A percentile compares a stretch with the other conserved stretches of the same genome.
Conservation (phyloP, 2,113 vertebrate species). For the Syngnathus floridae region DNA sequence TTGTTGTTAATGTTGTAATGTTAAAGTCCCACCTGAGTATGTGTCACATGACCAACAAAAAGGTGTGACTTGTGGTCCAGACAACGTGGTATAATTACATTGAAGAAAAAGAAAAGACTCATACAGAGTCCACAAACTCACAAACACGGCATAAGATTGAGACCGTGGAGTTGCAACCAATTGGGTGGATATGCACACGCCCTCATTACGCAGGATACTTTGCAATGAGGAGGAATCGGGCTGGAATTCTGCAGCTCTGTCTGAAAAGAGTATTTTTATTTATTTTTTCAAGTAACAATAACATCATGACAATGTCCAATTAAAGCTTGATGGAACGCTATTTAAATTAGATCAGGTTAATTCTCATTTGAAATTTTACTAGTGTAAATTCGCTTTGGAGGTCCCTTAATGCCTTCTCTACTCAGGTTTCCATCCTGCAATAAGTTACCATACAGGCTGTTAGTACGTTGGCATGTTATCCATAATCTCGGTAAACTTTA, state of each 20-base stretch:
- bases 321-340: neutral
- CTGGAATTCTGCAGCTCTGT: slow-evolving; percentile 43
- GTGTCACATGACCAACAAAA: no score
- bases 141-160: slow-evolving; percentile 17
- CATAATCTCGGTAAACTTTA: neutral
- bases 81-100: no score
- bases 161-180: slow-evolving; percentile 23
- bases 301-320: neutral
- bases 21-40: no score
- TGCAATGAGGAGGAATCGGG: slow-evolving; percentile 44
- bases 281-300: neutral
- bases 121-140: neutral
- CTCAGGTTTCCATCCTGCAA: neutral
- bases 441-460: neutral
- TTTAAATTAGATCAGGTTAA: neutral
- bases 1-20: no score
- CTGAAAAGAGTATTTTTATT: slow-evolving; percentile 20
- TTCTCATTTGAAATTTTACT: neutral
- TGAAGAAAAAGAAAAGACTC: neutral
- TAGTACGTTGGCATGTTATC: neutral
- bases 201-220: slow-evolving; percentile 54
- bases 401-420: neutral
- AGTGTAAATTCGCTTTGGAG: neutral
- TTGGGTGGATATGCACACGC: slow-evolving; percentile 9
- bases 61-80: no score